A percentile compares a stretch with the other conserved stretches of the same genome.
Evolutionary conservation across 2,797 vertebrate genomes (phyloP).

Genomic region (Acipenser oxyrinchus): DNA sequence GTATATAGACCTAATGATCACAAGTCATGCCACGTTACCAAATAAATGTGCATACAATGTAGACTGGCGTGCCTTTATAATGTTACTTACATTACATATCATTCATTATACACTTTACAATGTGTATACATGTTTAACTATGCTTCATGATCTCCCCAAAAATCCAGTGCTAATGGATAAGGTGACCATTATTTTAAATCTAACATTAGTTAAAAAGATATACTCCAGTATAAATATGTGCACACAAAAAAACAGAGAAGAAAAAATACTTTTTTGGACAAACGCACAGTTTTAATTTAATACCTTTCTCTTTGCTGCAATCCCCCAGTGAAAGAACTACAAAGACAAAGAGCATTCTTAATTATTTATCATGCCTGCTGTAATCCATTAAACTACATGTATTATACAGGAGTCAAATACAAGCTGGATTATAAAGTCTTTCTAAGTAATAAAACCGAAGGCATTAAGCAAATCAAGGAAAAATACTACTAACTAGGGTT

Average conservation of each 20-base stretch:
- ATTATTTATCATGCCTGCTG: conserved; percentile 59
- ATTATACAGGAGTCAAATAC: conserved; percentile 61
- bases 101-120: no score
- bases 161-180: no score
- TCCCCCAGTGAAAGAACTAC: conserved; percentile 40
- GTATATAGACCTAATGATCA: no score
- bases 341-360: conserved; percentile 59
- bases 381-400: conserved; percentile 68
- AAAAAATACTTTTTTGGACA: background rate
- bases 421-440: conserved; percentile 38
- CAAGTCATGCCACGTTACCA: no score
- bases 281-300: background rate
- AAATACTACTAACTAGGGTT: conserved; percentile 8
- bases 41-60: no score
- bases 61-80: no score
- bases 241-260: background rate
- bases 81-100: no score
- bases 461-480: conserved; percentile 15
- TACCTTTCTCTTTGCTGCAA: conserved; percentile 8
- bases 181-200: no score
- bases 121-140: no score
- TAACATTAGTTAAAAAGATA: no score
- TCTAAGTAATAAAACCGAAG: conserved; percentile 32
- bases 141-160: no score
- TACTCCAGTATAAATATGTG: no score